Percentiles rank a stretch among this genome's conserved stretches.
phyloP scores from a whole-genome alignment of 2,113 vertebrate species.

The Rafetus swinhoei region DNA sequence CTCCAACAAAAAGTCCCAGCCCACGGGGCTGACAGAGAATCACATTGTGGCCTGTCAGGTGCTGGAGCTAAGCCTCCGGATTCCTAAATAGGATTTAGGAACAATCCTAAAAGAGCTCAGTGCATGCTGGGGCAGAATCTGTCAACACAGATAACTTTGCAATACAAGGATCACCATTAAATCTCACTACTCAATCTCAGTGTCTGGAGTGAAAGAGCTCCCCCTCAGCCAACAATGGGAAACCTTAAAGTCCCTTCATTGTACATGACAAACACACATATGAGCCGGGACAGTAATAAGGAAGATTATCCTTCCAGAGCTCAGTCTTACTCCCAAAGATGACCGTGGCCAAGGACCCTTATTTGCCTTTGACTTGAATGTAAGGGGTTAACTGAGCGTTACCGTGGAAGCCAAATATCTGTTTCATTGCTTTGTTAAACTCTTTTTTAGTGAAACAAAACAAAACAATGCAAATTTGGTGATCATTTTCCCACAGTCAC shows the following conservation, averaged over 20 bases:
- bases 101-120: background rate
- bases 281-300: background rate
- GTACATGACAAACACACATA: background rate
- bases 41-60: rapidly evolving
- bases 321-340: background rate
- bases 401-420: constrained; percentile 27
- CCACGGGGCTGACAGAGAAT: rapidly evolving
- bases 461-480: constrained; percentile 61
- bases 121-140: background rate
- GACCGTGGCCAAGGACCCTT: background rate
- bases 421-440: constrained; percentile 44
- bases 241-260: background rate
- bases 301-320: background rate
- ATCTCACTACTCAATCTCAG: background rate
- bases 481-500: constrained; percentile 69
- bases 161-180: background rate
- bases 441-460: constrained; percentile 61
- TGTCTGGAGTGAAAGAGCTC: background rate
- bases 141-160: background rate
- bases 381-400: constrained; percentile 29
- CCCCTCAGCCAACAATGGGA: background rate
- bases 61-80: rapidly evolving
- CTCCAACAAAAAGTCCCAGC: rapidly evolving
- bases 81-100: background rate
- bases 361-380: background rate